Base-by-base conservation (phyloP, 2,113 vertebrate genomes). In the Aramus guarauna region DNA sequence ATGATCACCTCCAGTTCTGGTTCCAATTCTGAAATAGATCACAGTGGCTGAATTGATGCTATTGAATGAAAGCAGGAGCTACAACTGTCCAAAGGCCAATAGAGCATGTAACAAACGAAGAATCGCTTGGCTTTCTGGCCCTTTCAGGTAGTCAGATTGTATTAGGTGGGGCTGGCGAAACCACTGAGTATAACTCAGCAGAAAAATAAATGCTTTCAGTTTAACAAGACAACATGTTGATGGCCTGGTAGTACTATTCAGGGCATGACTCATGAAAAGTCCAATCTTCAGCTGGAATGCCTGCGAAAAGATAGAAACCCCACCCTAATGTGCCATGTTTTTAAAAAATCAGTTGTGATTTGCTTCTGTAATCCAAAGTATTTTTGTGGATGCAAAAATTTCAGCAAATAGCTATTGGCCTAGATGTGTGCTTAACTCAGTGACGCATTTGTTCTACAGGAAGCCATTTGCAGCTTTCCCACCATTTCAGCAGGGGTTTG, bases 1-100 rank as follows among this genome's bases (percentile, higher is more conserved):
- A 68, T 87, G 74, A 76, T 97, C 81, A 92, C 45, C 78, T 92
- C 59, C 62, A 72, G 66, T 96, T 94, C 78, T 15, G n/a, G 71
- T 94, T 75, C 32, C 9, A 6, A 37, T 78, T 88, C 76, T 62
- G 66, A 97, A 92, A 74, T 47, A 90, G 43, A 32, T 60, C 21
- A 3, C 29, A 84, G 45, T 56, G 75, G 71, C 76, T 92, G 87
- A 97, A 96, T 41, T 69, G 59, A 78, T 91, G n/a, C 63, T 78
- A 64, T 74, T 60, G 80, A 79, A 85, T 12, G 39, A 91, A 45
- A 95, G 91, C 84, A 94, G 86, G 93, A 88, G 9, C n/a, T 83
- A 76, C 47, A 85, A 67, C 52, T 5, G 4, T 88, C 66, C 87
- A 94, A 95, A 81, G 53, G 30, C 68, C 60, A 67, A 86, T 60